Evolutionary conservation across 1,140 invertebrate genomes (phyloP).

Genomic region (Leptopilina boulardi): DNA sequence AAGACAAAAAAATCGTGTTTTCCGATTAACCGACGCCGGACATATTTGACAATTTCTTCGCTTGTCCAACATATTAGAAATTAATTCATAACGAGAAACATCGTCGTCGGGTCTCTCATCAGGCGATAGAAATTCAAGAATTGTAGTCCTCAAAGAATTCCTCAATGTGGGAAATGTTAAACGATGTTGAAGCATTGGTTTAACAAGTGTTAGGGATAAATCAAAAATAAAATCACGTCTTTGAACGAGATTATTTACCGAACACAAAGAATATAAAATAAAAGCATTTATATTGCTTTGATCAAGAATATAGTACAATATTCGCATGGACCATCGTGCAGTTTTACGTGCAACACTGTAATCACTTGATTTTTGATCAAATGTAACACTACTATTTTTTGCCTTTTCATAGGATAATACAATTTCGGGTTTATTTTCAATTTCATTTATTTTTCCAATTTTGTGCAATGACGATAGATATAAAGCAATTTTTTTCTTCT

Average conservation of each 20-base stretch:
- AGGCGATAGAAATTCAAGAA: not conserved
- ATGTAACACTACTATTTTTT: slow-evolving; percentile 68
- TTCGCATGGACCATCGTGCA: slow-evolving; percentile 53
- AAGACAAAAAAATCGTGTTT: not conserved
- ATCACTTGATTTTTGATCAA: slow-evolving; percentile 62
- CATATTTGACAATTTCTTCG: not conserved
- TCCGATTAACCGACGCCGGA: not conserved
- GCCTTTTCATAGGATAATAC: slow-evolving; percentile 70
- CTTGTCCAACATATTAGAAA: not conserved
- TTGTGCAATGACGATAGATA: slow-evolving; percentile 63
- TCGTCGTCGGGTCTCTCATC: not conserved
- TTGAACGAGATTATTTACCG: not conserved
- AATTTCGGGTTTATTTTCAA: slow-evolving; percentile 65
- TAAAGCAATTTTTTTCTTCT: slow-evolving; percentile 60
- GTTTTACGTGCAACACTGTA: slow-evolving; percentile 50
- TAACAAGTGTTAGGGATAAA: not conserved
- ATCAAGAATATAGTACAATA: slow-evolving; percentile 51
- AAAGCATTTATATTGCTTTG: slow-evolving; percentile 43
- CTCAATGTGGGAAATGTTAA: not conserved
- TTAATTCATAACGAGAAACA: not conserved
- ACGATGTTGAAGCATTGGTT: slow-evolving; percentile 6
- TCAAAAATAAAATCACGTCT: slow-evolving; percentile 5
- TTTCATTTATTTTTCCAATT: slow-evolving; percentile 43
- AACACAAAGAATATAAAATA: slow-evolving; percentile 42
- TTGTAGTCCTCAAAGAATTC: not conserved